A percentile compares a stretch with the other conserved stretches of the same genome.
These are phyloP conservation scores for Scarus forsteni DNA, from an alignment of 2,797 vertebrate genomes.

Conservation along the genomic window DNA sequence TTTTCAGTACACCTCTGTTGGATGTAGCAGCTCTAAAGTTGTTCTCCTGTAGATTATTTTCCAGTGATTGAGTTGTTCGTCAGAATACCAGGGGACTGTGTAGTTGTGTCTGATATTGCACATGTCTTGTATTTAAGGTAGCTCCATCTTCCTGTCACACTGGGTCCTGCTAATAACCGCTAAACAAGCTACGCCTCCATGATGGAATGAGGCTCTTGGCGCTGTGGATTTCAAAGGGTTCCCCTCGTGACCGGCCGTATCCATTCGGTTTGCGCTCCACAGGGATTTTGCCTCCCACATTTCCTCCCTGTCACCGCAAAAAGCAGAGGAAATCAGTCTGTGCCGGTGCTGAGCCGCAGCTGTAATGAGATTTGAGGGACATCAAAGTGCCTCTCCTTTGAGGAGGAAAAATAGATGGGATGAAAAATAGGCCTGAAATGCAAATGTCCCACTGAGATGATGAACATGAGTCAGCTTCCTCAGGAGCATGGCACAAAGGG, in stretches of 20 bases:
- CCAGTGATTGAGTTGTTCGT: too few relatives aligned
- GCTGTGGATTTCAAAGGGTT: constrained; percentile 59
- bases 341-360: constrained; percentile 55
- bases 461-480: constrained; percentile 72
- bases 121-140: constrained; percentile 7
- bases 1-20: too few relatives aligned
- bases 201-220: constrained; percentile 43
- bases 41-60: too few relatives aligned
- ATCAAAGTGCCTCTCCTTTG: constrained; percentile 81
- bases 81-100: background rate
- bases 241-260: constrained; percentile 45
- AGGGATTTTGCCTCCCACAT: constrained; percentile 74
- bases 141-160: constrained; percentile 29
- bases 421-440: constrained; percentile 78
- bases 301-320: constrained; percentile 47
- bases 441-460: constrained; percentile 73
- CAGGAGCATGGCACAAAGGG: constrained; percentile 64
- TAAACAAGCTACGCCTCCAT: constrained; percentile 55
- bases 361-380: constrained; percentile 86
- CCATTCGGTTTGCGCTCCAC: constrained; percentile 66
- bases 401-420: constrained; percentile 72
- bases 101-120: background rate
- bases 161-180: constrained; percentile 59
- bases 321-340: constrained; percentile 72
- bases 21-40: too few relatives aligned